Evolutionary conservation across 2,797 vertebrate genomes (phyloP).

Genomic region (Sardinella longiceps): DNA sequence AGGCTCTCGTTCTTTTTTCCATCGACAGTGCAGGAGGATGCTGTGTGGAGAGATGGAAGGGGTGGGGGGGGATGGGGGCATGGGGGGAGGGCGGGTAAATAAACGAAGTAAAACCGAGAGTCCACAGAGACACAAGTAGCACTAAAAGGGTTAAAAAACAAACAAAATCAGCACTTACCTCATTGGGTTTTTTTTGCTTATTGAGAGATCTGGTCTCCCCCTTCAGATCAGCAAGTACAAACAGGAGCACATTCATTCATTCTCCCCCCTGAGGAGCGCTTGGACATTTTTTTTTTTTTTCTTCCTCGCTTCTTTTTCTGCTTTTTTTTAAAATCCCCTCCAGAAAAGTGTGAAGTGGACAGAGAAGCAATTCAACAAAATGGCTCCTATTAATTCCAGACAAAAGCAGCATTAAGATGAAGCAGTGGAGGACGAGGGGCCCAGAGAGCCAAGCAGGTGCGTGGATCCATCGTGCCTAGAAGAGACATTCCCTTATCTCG

Average conservation of each 20-base stretch:
- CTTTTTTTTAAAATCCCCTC: slow-evolving; percentile 55
- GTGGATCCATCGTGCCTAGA: slow-evolving; percentile 74
- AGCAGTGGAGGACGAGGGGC: slow-evolving; percentile 79
- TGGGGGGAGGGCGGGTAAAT: slow-evolving; percentile 51
- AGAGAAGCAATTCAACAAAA: slow-evolving; percentile 80
- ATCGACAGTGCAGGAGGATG: slow-evolving; percentile 79
- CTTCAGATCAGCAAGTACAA: slow-evolving; percentile 67
- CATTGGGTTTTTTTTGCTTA: slow-evolving; percentile 68
- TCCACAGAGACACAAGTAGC: slow-evolving; percentile 37
- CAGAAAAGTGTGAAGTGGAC: slow-evolving; percentile 73
- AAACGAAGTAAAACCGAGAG: slow-evolving; percentile 38
- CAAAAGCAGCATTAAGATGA: slow-evolving; percentile 71
- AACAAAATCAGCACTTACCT: slow-evolving; percentile 70
- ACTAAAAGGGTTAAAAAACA: slow-evolving; percentile 48
- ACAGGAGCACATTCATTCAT: slow-evolving; percentile 58
- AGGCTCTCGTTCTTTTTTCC: slow-evolving; percentile 86
- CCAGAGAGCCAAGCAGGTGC: slow-evolving; percentile 84
- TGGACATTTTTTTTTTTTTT: slow-evolving; percentile 46
- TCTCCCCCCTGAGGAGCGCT: slow-evolving; percentile 61
- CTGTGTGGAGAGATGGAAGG: slow-evolving; percentile 59
- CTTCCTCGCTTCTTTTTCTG: background rate
- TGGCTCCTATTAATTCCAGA: slow-evolving; percentile 83
- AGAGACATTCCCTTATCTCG: slow-evolving; percentile 74
- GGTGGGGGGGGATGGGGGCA: slow-evolving; percentile 38
- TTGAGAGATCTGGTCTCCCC: slow-evolving; percentile 62